phyloP scores from a whole-genome alignment of 1,140 invertebrate genomes.

The Diprion similis region DNA sequence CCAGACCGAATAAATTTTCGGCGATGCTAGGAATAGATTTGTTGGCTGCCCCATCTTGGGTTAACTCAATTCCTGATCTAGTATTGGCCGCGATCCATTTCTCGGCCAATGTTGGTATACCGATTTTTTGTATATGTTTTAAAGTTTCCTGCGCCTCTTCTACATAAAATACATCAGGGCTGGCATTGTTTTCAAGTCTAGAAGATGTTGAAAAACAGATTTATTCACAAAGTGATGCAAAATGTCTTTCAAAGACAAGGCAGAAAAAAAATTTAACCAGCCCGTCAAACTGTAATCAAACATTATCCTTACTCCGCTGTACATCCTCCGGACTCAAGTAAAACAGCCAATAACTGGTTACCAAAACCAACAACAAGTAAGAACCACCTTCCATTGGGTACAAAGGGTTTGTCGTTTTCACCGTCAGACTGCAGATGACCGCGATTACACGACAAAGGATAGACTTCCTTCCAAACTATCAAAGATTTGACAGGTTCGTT shows the following conservation, averaged over 20 bases:
- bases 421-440: constrained; percentile 36
- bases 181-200: constrained; percentile 58
- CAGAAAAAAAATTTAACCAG: constrained; percentile 5
- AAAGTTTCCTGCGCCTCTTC: constrained; percentile 76
- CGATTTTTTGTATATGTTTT: constrained; percentile 71
- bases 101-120: constrained; percentile 66
- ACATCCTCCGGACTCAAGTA: constrained; percentile 75
- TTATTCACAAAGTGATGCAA: constrained; percentile 37
- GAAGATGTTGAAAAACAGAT: constrained; percentile 11
- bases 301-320: constrained; percentile 56
- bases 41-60: constrained; percentile 39
- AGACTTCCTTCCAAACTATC: constrained; percentile 80
- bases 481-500: constrained; percentile 72
- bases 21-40: constrained; percentile 48
- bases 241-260: constrained; percentile 24
- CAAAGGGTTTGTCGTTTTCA: constrained; percentile 40
- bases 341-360: constrained; percentile 72
- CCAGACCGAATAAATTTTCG: constrained; percentile 57
- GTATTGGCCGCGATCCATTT: constrained; percentile 69
- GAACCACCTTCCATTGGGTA: constrained; percentile 71
- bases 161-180: constrained; percentile 69
- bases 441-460: constrained; percentile 59
- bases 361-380: constrained; percentile 77
- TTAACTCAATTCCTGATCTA: constrained; percentile 57
- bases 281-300: constrained; percentile 12